Conservation (phyloP, 2,113 vertebrate species). For the Pomatorhinus ruficollis region DNA sequence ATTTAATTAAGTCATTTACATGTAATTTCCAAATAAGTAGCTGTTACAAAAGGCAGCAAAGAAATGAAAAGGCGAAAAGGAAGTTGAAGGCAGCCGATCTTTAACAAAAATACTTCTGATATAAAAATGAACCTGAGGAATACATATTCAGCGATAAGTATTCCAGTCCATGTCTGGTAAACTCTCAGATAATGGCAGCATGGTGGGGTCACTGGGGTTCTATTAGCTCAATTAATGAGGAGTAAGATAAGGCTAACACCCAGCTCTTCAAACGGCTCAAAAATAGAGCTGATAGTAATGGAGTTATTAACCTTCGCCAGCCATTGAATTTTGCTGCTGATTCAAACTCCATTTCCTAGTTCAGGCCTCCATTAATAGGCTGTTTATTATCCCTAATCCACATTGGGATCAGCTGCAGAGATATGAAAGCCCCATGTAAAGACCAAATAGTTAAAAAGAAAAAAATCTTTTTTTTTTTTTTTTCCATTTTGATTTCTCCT, state of each 20-base stretch:
- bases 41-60: neutral
- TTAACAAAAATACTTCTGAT: slow-evolving; percentile 1
- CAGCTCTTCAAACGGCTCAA: slow-evolving; percentile 86
- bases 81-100: neutral
- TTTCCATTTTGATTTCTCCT: slow-evolving; percentile 5
- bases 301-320: slow-evolving; percentile 97
- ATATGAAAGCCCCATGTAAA: slow-evolving; percentile 64
- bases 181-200: slow-evolving; percentile 77
- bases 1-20: slow-evolving; percentile 67
- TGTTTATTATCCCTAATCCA: slow-evolving; percentile 85
- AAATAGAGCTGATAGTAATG: slow-evolving; percentile 92
- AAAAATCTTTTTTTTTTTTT: neutral
- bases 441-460: slow-evolving; percentile 11
- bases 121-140: slow-evolving; percentile 15
- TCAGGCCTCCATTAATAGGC: slow-evolving; percentile 83
- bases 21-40: slow-evolving; percentile 32
- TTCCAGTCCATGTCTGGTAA: slow-evolving; percentile 85
- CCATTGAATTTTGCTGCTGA: slow-evolving; percentile 70
- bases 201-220: slow-evolving; percentile 85
- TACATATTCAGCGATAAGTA: slow-evolving; percentile 78
- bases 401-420: slow-evolving; percentile 71
- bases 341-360: slow-evolving; percentile 79
- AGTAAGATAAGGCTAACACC: slow-evolving; percentile 92
- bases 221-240: slow-evolving; percentile 99
- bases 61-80: neutral